Evolutionary conservation across 2,888 invertebrate species (phyloP).

Genomic region (Drosophila demipolita): DNA sequence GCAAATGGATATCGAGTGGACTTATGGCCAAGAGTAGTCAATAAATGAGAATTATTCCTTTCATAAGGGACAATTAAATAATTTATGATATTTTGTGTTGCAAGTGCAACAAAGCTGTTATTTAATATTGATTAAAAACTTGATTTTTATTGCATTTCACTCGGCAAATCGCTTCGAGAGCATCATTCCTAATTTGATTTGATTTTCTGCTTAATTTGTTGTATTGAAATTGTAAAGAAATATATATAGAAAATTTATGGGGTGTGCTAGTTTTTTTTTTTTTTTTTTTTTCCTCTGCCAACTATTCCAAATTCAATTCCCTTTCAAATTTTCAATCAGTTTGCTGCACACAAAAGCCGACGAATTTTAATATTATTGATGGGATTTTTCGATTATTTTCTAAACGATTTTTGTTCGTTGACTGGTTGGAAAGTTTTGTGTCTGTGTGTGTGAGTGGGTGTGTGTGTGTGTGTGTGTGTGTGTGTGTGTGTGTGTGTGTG

Average conservation of each 20-base stretch:
- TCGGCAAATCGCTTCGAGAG: not conserved
- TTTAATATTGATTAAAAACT: not conserved
- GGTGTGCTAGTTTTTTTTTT: no score
- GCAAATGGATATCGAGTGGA: not conserved
- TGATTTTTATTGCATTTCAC: not conserved
- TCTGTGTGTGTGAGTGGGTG: not conserved
- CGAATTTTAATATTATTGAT: slow-evolving; percentile 46
- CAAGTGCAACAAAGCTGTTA: not conserved
- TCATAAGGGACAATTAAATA: not conserved
- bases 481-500: not conserved
- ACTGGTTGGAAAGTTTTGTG: not conserved
- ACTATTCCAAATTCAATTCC: not conserved
- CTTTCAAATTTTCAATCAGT: slow-evolving; percentile 31
- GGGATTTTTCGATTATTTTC: slow-evolving; percentile 1
- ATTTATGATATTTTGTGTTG: not conserved
- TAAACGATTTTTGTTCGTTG: slow-evolving; percentile 12
- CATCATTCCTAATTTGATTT: not conserved
- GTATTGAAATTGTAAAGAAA: not conserved
- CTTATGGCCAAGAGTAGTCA: not conserved
- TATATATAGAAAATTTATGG: not conserved
- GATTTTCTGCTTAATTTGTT: not conserved
- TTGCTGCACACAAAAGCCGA: slow-evolving; percentile 9
- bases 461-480: not conserved
- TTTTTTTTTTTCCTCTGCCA: not conserved
- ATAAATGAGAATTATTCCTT: slow-evolving; percentile 14